Base-by-base conservation (phyloP, 1,140 invertebrate species). In the Hyles euphorbiae region DNA sequence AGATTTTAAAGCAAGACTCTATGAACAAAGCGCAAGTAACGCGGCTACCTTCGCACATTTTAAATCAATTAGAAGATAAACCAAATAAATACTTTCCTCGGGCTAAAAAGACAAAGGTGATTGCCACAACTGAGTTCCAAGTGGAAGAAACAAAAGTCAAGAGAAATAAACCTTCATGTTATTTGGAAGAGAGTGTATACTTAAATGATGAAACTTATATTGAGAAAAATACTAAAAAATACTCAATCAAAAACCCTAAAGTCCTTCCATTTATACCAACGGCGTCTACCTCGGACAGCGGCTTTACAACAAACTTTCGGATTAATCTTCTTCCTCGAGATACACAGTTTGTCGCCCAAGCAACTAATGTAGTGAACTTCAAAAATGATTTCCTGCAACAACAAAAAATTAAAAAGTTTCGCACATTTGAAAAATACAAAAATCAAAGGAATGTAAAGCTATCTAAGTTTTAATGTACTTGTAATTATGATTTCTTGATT, bases 151-250 rank as follows among this genome's bases (percentile, higher is more conserved):
- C 64, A 3, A 76, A 54, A 44, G 69, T 66, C 45, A 64, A 58
- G 7, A 79, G 60, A 56, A 81, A 66, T 49, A 88, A 85, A 62
- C 85, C 84, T 11, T 88, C 84, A 34, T 77, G 76, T 34, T 88
- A 79, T 67, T 63, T 88, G 36, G 84, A 88, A 78, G 77, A 88
- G 56, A 88, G 81, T 65, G 62, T 88, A 56, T 86, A 81, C 65
- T 11, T 87, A 10, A 77, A 83, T 61, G 74, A 82, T 60, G 74
- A 82, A 11, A 11, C 62, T 3, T 53, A 51, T 33, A 47, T 65
- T 12, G 33, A 11, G 3, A 76, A 80, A 59, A 83, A 80, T 61
- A 22, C 22, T 22, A 58, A 65, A 36, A 84, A 78, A 56, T 49
- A 34, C 57, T 65, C 54, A 5, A 60, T 77, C 11, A 74, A 72